Base-by-base conservation (phyloP, 2,888 invertebrate species). In the Oscheius onirici region DNA sequence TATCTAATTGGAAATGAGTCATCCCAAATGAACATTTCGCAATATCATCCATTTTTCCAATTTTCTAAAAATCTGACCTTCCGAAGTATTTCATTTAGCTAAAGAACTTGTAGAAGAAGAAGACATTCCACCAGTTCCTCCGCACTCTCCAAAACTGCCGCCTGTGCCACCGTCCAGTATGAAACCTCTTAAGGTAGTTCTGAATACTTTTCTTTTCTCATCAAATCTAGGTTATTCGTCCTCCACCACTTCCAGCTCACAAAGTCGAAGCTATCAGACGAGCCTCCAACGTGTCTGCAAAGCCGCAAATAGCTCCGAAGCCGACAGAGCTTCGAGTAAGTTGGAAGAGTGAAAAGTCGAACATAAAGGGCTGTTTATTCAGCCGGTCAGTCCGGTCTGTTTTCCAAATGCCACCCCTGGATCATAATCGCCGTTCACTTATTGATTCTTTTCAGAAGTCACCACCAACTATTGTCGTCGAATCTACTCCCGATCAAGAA, bases 361-460 rank as follows among this genome's bases (percentile, higher is more conserved):
- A 46, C 46, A 3, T 3, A 17, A 5, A 34, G 34, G 28, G 3
- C 28, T 40, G 41, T 58, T 58, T 58, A 58, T 43, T 43, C 58
- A 58, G 58, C 58, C 43, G 58, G 46, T 20, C n/a, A 20, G 46
- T 15, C 20, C 52, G 58, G 22, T 41, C 60, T 17, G 43, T 40
- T 41, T 60, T 44, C 20, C 20, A 24, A 60, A 43, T 44, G 44
- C 44, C 44, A 22, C 41, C 26, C 43, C 22, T 63, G 46, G 63
- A 63, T 46, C 49, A 46, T 63, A 63, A 49, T 63, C 63, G 63
- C 20, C 26, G 44, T 22, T 13, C n/a, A 26, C 15, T 11, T 60
- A 44, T 60, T 24, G 44, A 44, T 44, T 43, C 60, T 63, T 63
- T 63, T 49, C 63, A 63, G 63, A 63, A 63, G 46, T 22, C 49